Base-by-base conservation (phyloP, 1,140 invertebrate species). In the Drosophila melanica region DNA sequence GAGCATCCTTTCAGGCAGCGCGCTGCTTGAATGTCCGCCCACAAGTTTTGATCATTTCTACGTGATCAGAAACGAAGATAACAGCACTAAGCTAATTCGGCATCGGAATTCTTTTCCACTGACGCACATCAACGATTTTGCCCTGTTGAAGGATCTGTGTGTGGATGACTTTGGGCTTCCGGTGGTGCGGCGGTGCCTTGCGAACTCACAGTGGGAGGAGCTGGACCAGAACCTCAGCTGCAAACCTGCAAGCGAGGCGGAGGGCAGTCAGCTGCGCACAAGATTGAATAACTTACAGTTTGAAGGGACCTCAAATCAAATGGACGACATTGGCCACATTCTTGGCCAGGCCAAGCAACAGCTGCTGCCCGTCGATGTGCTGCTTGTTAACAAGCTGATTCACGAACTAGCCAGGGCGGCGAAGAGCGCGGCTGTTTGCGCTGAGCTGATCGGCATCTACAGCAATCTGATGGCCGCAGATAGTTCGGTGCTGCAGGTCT, bases 391-490 rank as follows among this genome's bases (percentile, higher is more conserved):
- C n/a, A 69, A 23, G 7, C 54, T 69, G n/a, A 45, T 69, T n/a
- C 10, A 39, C 11, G n/a, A 10, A 2, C 30, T 69, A n/a, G 16
- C 45, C 8, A 53, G 39, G 18, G 11, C 18, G 20, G 39, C 27
- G 5, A 41, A 16, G 8, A n/a, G n/a, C 4, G 37, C 45, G 30
- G 27, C 18, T 12, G 18, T 18, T 1, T 18, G 48, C 48, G 27
- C n/a, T 3, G 59, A 60, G 10, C 39, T 81, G 16, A 12, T 81
- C 1, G 27, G 50, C 0, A 50, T 81, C 8, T 78, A 66, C 20
- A 45, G 69, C 37, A 50, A 48, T 39, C 16, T 81, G 3, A 79
- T 81, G 79, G 11, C 50, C 33, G 62, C 35, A 6, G 48, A 79
- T 59, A 14, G 18, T 0, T n/a, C 47, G 0, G 51, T 70, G 8